These are phyloP conservation scores for Amblyopsis rosae DNA, from an alignment of 2,113 vertebrate species.

Conservation along the genomic window DNA sequence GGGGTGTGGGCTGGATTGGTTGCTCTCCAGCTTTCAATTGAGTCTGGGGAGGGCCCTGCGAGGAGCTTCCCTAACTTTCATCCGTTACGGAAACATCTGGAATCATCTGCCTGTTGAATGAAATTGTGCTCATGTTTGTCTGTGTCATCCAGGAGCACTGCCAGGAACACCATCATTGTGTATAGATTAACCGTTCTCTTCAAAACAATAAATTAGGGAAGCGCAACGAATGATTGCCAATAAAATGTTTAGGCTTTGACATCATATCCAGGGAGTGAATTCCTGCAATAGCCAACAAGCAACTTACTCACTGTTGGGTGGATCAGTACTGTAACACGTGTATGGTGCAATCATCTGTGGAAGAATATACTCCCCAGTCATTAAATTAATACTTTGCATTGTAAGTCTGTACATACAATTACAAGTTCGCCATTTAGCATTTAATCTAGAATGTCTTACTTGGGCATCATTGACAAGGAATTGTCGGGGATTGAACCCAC, in stretches of 20 bases:
- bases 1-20: conserved; percentile 49
- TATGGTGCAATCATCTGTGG: too few relatives aligned
- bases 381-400: too few relatives aligned
- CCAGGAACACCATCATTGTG: conserved; percentile 68
- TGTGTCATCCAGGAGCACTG: conserved; percentile 39
- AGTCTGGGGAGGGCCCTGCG: conserved; percentile 50
- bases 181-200: conserved; percentile 50
- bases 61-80: conserved; percentile 68
- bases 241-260: conserved; percentile 62
- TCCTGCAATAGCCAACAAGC: conserved; percentile 49
- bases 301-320: conserved; percentile 17
- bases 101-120: conserved; percentile 63
- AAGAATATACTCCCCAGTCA: too few relatives aligned
- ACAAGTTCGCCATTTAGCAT: too few relatives aligned
- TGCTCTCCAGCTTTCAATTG: conserved; percentile 55
- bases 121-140: conserved; percentile 19
- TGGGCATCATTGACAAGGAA: too few relatives aligned
- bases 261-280: conserved; percentile 53
- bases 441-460: too few relatives aligned
- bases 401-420: too few relatives aligned
- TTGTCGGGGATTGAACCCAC: too few relatives aligned
- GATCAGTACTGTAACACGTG: conserved; percentile 11
- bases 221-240: conserved; percentile 48
- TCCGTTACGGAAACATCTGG: conserved; percentile 80
- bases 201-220: conserved; percentile 64